A percentile compares a stretch with the other conserved stretches of the same genome.
These are phyloP conservation scores for Hydropsyche betteni DNA, from an alignment of 2,888 invertebrate species.

Conservation along the genomic window DNA sequence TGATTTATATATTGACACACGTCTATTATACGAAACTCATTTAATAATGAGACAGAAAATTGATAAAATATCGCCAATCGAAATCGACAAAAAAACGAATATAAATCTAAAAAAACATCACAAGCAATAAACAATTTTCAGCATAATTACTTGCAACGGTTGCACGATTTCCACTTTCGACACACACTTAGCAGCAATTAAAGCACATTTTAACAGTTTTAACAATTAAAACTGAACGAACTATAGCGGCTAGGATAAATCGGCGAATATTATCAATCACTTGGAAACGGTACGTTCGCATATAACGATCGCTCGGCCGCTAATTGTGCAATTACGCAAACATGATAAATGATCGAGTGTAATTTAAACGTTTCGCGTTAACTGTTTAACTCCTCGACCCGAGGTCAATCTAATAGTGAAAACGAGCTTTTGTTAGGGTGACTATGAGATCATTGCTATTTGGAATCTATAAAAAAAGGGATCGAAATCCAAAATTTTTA, in stretches of 20 bases:
- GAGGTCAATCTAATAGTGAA: conserved; percentile 21
- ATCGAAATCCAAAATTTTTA: background rate
- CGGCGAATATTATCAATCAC: conserved; percentile 20
- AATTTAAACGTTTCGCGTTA: conserved; percentile 32
- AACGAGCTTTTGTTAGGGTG: too few relatives aligned
- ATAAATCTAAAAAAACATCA: too few relatives aligned
- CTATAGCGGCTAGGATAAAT: background rate
- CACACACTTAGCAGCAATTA: too few relatives aligned
- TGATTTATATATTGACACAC: too few relatives aligned
- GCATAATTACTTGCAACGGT: too few relatives aligned
- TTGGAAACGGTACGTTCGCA: background rate
- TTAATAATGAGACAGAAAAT: too few relatives aligned
- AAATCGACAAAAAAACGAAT: too few relatives aligned
- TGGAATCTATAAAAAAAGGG: background rate
- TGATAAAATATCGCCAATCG: too few relatives aligned
- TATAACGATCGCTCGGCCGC: conserved; percentile 15
- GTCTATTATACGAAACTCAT: too few relatives aligned
- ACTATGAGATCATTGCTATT: background rate
- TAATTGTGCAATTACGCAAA: conserved; percentile 45
- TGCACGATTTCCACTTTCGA: too few relatives aligned
- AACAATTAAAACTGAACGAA: background rate
- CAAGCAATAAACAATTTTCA: too few relatives aligned
- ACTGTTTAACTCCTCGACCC: conserved; percentile 24
- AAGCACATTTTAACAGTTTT: too few relatives aligned
- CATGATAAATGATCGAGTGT: conserved; percentile 44